Conservation (phyloP, 1,140 invertebrate genomes). For the Eriocheir sinensis region DNA sequence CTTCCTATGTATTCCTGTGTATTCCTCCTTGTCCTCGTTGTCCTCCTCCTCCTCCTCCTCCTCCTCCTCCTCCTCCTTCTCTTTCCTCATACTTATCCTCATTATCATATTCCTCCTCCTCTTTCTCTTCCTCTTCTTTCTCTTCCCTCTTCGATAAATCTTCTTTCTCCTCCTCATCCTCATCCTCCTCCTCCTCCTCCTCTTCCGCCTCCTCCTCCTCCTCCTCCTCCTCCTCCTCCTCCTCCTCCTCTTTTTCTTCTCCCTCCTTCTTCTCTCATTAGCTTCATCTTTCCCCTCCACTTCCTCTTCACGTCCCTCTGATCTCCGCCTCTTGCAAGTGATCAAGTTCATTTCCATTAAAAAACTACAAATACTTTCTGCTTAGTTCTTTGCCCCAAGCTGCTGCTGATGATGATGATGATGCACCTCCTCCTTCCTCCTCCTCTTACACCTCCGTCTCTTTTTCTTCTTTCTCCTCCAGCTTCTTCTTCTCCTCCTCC, state of each 20-base stretch:
- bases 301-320: conserved; percentile 1
- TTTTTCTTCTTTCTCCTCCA: no score
- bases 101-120: not conserved
- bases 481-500: no score
- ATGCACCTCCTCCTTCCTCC: no score
- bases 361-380: no score
- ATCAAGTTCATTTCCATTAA: no score
- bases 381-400: no score
- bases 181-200: not conserved
- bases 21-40: not conserved
- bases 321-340: conserved; percentile 9
- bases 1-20: no score
- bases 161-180: not conserved
- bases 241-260: not conserved
- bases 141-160: no score
- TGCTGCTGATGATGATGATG: no score
- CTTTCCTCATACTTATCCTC: not conserved
- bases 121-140: not conserved
- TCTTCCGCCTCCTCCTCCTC: not conserved
- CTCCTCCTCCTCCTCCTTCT: not conserved
- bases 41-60: not conserved
- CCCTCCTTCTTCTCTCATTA: no score
- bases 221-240: conserved; percentile 19
- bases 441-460: no score
- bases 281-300: not conserved